Evolutionary conservation across 2,113 vertebrate species (phyloP), one percentile per base, ranked within the genome.

Genomic region (Phyllostomus discolor): DNA sequence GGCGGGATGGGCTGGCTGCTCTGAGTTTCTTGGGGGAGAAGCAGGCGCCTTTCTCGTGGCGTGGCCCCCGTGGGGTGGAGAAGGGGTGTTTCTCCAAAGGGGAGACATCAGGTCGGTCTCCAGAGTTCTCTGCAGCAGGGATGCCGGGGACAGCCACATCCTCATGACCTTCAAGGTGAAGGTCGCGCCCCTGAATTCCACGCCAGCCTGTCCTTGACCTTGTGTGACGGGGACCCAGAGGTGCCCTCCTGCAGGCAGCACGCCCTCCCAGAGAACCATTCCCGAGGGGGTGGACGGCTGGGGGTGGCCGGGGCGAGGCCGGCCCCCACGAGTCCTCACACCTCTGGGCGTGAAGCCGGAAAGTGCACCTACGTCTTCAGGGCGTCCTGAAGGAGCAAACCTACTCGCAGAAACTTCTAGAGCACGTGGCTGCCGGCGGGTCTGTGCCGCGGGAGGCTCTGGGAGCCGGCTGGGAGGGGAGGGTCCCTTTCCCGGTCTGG

Each of bases 361-460:
- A 26, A 20, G 5, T 0, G 33, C 28, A 5, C 0, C 0, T 8
- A 0, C 1, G n/a, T 9, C 33, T 35, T 22, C 38, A 46, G 14
- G 17, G 0, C 38, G 31, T 10, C 54, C 24, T 10, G 0, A 2
- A 19, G 46, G 62, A 88, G 76, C 5, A 15, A 16, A 7, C 38
- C 20, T 15, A 2, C 5, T 2, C 4, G 24, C 1, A 35, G 5
- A 43, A 35, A 0, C 41, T 64, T 80, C 59, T 66, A 2, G 67
- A n/a, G 4, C 1, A 12, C 41, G 33, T 0, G 11, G 6, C 0
- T 3, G 54, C 50, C 7, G 3, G 0, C 0, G 26, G 64, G 31
- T 10, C 22, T 28, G 10, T n/a, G 24, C 6, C 1, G 22, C 11
- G 14, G 10, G 24, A 5, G 16, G 0, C 19, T 4, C 22, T 17